Evolutionary conservation across 2,888 invertebrate genomes (phyloP).

Genomic region (Orthonevra nobilis): DNA sequence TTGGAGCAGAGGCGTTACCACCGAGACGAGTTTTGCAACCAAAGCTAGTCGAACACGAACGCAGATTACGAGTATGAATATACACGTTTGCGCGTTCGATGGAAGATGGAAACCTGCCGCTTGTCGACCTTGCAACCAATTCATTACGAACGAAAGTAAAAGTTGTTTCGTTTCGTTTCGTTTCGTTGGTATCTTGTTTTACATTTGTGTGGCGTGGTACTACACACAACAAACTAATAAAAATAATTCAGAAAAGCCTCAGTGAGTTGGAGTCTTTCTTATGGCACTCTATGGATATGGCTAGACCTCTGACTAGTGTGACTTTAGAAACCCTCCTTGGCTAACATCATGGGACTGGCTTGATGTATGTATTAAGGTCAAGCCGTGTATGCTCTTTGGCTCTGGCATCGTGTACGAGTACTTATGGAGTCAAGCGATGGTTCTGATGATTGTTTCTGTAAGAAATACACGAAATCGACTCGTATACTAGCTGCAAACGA

Average conservation of each 20-base stretch:
- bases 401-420: slow-evolving; percentile 41
- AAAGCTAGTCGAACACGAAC: slow-evolving; percentile 12
- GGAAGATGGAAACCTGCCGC: slow-evolving; percentile 70
- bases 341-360: slow-evolving; percentile 25
- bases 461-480: slow-evolving; percentile 20
- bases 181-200: slow-evolving; percentile 36
- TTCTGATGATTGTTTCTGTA: slow-evolving; percentile 25
- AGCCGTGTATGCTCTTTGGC: slow-evolving; percentile 49
- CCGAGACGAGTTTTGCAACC: slow-evolving; percentile 63
- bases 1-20: too few species aligned
- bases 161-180: slow-evolving; percentile 65
- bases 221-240: too few species aligned
- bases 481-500: background rate
- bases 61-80: background rate
- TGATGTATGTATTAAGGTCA: slow-evolving; percentile 71
- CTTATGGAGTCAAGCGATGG: slow-evolving; percentile 54
- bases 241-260: slow-evolving; percentile 12
- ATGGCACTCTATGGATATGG: slow-evolving; percentile 34
- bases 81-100: slow-evolving; percentile 14
- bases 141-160: slow-evolving; percentile 72
- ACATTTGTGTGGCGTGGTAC: slow-evolving; percentile 5
- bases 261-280: slow-evolving; percentile 57
- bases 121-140: slow-evolving; percentile 79
- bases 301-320: background rate
- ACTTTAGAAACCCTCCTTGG: slow-evolving; percentile 58